A percentile compares a stretch with the other conserved stretches of the same genome.
Evolutionary conservation across 2,797 vertebrate species (phyloP).

Genomic region (Simalia tracyae): DNA sequence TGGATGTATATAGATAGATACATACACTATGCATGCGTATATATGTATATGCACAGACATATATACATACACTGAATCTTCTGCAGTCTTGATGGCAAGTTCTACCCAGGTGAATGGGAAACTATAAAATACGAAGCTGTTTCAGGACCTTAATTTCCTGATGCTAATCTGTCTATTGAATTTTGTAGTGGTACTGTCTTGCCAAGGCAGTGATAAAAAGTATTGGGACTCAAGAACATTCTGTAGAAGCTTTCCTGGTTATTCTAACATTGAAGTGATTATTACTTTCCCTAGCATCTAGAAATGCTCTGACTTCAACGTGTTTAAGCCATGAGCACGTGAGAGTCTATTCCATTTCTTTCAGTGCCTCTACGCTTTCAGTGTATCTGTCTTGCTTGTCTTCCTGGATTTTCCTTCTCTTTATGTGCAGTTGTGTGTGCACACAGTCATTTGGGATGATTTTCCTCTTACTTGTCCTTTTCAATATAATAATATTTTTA

Average conservation of each 20-base stretch:
- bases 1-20: too few species aligned
- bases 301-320: conserved; percentile 36
- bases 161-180: neutral
- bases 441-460: conserved; percentile 37
- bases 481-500: neutral
- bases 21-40: too few species aligned
- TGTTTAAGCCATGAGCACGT: conserved; percentile 35
- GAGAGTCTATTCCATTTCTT: neutral
- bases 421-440: neutral
- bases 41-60: neutral
- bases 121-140: neutral
- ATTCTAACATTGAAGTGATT: neutral
- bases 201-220: conserved; percentile 9
- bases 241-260: conserved; percentile 51
- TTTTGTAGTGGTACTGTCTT: neutral
- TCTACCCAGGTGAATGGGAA: neutral
- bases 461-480: conserved; percentile 46
- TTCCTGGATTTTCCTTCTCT: conserved; percentile 47
- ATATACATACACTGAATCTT: neutral
- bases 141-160: neutral
- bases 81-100: neutral
- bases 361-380: neutral
- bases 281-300: conserved; percentile 23
- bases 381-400: conserved; percentile 26
- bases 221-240: conserved; percentile 42